Conservation (phyloP, 2,888 invertebrate genomes). For the Pogonocherus hispidulus region DNA sequence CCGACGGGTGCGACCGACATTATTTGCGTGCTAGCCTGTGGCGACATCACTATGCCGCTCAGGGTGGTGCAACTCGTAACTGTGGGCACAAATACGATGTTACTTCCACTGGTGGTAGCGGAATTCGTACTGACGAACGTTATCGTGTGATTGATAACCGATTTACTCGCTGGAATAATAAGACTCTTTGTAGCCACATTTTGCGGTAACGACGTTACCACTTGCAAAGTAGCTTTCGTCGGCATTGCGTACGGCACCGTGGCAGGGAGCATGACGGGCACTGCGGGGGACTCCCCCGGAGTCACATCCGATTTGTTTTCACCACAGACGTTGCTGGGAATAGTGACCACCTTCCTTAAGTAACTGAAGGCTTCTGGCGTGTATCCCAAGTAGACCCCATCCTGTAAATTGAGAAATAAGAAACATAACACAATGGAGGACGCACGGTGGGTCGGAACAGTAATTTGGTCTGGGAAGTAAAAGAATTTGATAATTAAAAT, state of each 20-base stretch:
- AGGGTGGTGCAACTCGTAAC: not conserved
- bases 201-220: slow-evolving; percentile 29
- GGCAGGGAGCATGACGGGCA: not conserved
- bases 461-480: no score
- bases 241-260: not conserved
- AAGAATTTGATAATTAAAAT: no score
- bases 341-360: slow-evolving; percentile 42
- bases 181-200: not conserved
- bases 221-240: slow-evolving; percentile 23
- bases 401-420: not conserved
- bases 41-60: slow-evolving; percentile 10
- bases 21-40: not conserved
- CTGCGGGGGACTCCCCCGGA: not conserved
- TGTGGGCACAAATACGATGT: slow-evolving; percentile 7
- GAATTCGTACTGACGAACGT: slow-evolving; percentile 22
- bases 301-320: not conserved
- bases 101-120: not conserved
- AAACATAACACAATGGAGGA: no score
- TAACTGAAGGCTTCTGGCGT: slow-evolving; percentile 48
- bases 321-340: slow-evolving; percentile 21
- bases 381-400: slow-evolving; percentile 43
- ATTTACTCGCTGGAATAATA: not conserved
- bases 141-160: not conserved
- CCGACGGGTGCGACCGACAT: not conserved
- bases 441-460: no score